Conservation (phyloP, 2,797 vertebrate species). For the Sebastes variabilis region DNA sequence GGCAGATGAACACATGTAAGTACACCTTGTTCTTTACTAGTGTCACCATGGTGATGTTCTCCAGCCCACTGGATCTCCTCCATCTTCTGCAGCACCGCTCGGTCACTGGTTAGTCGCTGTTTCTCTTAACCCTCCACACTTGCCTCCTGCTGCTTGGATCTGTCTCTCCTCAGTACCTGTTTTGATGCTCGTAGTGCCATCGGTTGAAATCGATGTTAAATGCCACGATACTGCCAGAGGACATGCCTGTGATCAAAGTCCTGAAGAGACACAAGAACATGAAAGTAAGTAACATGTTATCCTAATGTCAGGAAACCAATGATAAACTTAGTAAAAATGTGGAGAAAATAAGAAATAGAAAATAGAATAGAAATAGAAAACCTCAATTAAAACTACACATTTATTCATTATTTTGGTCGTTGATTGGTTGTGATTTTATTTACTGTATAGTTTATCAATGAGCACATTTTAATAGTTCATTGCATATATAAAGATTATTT, state of each 20-base stretch:
- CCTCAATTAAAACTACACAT: neutral
- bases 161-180: constrained; percentile 87
- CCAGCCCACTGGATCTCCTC: neutral
- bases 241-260: constrained; percentile 98
- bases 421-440: neutral
- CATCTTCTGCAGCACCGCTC: constrained; percentile 4
- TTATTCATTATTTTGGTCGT: neutral
- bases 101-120: neutral
- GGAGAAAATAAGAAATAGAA: neutral
- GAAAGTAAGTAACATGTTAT: neutral
- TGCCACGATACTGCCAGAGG: constrained; percentile 97
- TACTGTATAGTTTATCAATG: neutral
- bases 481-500: neutral
- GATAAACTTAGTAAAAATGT: neutral
- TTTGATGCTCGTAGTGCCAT: constrained; percentile 99
- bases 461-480: too few species aligned
- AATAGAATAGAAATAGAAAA: neutral
- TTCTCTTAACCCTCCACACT: neutral
- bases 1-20: constrained; percentile 23
- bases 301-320: neutral
- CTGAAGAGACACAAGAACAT: constrained; percentile 73
- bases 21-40: constrained; percentile 10
- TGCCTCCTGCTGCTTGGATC: neutral
- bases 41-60: neutral
- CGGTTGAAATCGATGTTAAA: constrained; percentile 99